These are phyloP conservation scores for Capromys pilorides DNA, from an alignment of 2,797 vertebrate species.

Conservation along the genomic window DNA sequence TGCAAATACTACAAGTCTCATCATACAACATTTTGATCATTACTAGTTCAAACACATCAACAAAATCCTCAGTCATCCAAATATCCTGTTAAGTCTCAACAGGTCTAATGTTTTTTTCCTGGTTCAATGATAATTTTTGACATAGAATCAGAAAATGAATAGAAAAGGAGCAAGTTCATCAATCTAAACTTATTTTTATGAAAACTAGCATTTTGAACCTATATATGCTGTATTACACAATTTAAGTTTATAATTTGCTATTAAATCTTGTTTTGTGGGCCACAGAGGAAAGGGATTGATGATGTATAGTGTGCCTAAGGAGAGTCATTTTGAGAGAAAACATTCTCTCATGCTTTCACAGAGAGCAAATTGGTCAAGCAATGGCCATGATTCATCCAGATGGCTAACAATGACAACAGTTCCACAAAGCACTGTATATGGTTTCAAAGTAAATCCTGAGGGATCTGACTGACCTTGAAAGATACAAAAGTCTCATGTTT, in stretches of 20 bases:
- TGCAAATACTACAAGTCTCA: not conserved
- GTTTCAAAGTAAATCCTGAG: too few species aligned
- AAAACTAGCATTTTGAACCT: not conserved
- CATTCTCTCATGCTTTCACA: too few species aligned
- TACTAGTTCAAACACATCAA: not conserved
- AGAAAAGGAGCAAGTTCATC: not conserved
- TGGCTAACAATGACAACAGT: too few species aligned
- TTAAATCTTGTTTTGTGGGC: not conserved
- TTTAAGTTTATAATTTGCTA: not conserved
- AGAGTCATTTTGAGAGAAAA: too few species aligned
- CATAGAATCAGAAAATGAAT: conserved; percentile 17
- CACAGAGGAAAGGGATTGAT: too few species aligned
- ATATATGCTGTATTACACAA: not conserved
- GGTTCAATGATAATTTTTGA: not conserved
- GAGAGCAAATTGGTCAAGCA: too few species aligned
- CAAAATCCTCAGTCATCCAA: not conserved
- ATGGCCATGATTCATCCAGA: too few species aligned
- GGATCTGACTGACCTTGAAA: too few species aligned
- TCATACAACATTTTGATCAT: not conserved
- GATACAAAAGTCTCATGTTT: too few species aligned
- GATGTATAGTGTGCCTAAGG: too few species aligned
- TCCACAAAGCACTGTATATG: too few species aligned
- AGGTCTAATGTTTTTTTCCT: not conserved
- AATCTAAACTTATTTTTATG: not conserved
- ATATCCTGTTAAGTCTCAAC: not conserved